A percentile compares a stretch with the other conserved stretches of the same genome.
Evolutionary conservation across 92 coral and sea anemone species (phyloP).

Genomic region (Phenganax stokvisi): DNA sequence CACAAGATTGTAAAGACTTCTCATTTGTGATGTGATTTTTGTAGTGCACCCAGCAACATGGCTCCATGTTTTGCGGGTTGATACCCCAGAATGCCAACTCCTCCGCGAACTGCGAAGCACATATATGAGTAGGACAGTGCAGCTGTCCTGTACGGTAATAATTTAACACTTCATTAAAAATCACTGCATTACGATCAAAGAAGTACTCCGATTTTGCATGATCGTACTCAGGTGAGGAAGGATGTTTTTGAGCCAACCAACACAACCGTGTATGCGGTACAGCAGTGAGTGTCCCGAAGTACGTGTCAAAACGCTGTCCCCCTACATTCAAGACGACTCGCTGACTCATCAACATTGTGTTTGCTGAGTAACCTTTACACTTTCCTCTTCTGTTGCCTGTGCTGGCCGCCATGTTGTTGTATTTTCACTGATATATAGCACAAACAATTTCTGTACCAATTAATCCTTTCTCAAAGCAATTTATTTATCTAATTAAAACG

Average conservation of each 20-base stretch:
- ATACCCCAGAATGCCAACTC: slow-evolving; percentile 99
- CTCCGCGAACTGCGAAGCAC: slow-evolving; percentile 77
- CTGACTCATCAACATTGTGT: slow-evolving; percentile 7
- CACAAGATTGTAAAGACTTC: slow-evolving; percentile 70
- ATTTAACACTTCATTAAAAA: slow-evolving; percentile 84
- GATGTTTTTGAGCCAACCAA: slow-evolving; percentile 92
- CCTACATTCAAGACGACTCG: slow-evolving; percentile 77
- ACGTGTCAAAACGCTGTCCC: slow-evolving; percentile 82
- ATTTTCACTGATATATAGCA: neutral
- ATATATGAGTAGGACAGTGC: slow-evolving; percentile 87
- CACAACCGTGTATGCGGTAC: slow-evolving; percentile 89
- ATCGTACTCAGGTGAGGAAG: slow-evolving; percentile 78
- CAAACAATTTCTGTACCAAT: slow-evolving; percentile 5
- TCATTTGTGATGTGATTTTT: slow-evolving; percentile 79
- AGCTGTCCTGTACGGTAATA: slow-evolving; percentile 92
- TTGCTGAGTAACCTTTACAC: neutral
- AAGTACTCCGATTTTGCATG: slow-evolving; percentile 78
- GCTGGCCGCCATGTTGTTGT: slow-evolving; percentile 17
- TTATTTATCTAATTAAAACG: slow-evolving; percentile 22
- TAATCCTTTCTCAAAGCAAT: slow-evolving; percentile 20
- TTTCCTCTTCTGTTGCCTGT: neutral
- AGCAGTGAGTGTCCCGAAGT: slow-evolving; percentile 64
- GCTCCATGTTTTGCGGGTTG: slow-evolving; percentile 79
- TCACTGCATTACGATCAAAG: slow-evolving; percentile 87
- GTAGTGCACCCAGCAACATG: slow-evolving; percentile 96